Conservation (phyloP, 1,140 invertebrate genomes). For the Lerema accius region DNA sequence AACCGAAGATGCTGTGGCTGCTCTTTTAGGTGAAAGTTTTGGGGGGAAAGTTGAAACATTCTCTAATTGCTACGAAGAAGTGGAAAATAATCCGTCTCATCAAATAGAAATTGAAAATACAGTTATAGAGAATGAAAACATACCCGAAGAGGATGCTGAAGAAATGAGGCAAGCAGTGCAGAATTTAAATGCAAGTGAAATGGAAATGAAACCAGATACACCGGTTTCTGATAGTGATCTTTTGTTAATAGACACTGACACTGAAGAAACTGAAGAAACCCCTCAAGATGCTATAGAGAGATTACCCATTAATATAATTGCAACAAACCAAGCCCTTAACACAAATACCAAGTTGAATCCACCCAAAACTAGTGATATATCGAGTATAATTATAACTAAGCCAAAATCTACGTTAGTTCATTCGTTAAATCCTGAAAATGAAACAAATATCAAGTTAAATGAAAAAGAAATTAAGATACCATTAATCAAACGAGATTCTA, state of each 20-base stretch:
- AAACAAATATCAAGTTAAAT: slow-evolving; percentile 38
- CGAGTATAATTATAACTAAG: slow-evolving; percentile 52
- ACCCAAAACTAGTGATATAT: slow-evolving; percentile 44
- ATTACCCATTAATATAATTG: slow-evolving; percentile 68
- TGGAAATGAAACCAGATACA: slow-evolving; percentile 92
- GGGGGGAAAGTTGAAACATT: slow-evolving; percentile 82
- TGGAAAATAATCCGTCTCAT: slow-evolving; percentile 63
- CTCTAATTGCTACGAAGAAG: slow-evolving; percentile 80
- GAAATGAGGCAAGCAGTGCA: slow-evolving; percentile 91
- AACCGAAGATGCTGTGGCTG: slow-evolving; percentile 95
- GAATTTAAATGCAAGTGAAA: slow-evolving; percentile 88
- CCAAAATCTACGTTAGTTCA: slow-evolving; percentile 59
- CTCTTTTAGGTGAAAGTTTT: slow-evolving; percentile 92
- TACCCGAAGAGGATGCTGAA: slow-evolving; percentile 87
- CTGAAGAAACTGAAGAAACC: slow-evolving; percentile 85
- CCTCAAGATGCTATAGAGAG: slow-evolving; percentile 70
- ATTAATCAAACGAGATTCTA: slow-evolving; percentile 72
- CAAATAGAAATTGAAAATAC: slow-evolving; percentile 70
- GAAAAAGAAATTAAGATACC: slow-evolving; percentile 57
- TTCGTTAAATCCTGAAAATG: slow-evolving; percentile 41
- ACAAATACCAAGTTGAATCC: slow-evolving; percentile 45
- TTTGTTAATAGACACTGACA: slow-evolving; percentile 93
- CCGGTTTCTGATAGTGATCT: slow-evolving; percentile 92
- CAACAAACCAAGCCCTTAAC: slow-evolving; percentile 61
- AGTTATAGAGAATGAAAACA: slow-evolving; percentile 79